Conservation (phyloP, 2,797 vertebrate genomes). For the Phyllotis vaccarum region DNA sequence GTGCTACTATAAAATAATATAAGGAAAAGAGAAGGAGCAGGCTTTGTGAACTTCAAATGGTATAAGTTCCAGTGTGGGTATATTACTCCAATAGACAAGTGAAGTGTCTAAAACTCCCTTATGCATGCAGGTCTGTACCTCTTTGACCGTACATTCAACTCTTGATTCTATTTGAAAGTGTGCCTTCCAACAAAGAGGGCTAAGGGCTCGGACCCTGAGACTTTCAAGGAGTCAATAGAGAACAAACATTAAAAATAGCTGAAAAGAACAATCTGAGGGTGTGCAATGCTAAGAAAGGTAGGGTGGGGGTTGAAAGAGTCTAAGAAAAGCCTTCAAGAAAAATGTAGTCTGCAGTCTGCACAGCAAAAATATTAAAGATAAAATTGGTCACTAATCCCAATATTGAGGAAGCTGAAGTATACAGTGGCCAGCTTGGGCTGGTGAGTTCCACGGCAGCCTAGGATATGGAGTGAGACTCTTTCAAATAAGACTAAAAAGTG, state of each 20-base stretch:
- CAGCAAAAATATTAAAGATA: neutral
- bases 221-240: neutral
- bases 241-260: slow-evolving; percentile 41
- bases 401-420: neutral
- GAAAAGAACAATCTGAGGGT: neutral
- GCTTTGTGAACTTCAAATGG: neutral
- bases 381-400: neutral
- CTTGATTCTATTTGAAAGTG: neutral
- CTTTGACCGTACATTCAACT: neutral
- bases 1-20: neutral
- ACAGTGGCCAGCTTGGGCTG: neutral
- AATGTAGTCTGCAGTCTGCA: neutral
- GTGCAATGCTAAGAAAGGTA: neutral
- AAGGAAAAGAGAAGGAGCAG: neutral
- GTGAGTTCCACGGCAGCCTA: neutral
- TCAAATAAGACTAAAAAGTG: neutral
- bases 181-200: neutral
- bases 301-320: neutral
- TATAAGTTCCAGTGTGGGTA: neutral
- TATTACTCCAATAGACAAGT: neutral
- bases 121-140: neutral
- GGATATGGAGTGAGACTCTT: neutral
- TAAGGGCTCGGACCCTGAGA: neutral
- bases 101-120: neutral
- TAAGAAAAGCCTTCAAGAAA: slow-evolving; percentile 14